These are phyloP conservation scores for Pipistrellus pipistrellus DNA, from an alignment of 2,797 vertebrate species.

Conservation along the genomic window DNA sequence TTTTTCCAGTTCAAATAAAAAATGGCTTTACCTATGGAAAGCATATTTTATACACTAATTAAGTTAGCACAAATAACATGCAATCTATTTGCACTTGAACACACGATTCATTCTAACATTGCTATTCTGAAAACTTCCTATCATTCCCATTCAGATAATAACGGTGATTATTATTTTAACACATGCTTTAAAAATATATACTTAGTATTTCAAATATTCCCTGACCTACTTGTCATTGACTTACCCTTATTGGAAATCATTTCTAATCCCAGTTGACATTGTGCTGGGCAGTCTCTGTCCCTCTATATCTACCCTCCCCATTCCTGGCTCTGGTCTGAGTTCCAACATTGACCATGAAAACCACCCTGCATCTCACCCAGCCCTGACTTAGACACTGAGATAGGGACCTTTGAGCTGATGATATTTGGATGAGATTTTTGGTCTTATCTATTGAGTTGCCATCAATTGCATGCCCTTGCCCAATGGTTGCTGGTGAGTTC, in stretches of 20 bases:
- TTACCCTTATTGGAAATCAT: neutral
- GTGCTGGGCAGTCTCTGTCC: neutral
- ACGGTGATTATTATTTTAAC: neutral
- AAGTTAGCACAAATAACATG: constrained; percentile 46
- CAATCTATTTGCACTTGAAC: constrained; percentile 16
- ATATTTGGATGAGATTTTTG: neutral
- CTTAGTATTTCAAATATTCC: neutral
- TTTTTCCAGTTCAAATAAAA: constrained; percentile 16
- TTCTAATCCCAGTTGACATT: neutral
- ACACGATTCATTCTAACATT: constrained; percentile 31
- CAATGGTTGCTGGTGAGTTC: neutral
- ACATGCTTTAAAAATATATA: neutral
- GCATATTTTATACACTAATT: constrained; percentile 7
- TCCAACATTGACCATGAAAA: neutral
- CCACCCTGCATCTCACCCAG: neutral
- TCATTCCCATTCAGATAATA: constrained; percentile 55
- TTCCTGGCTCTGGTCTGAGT: neutral
- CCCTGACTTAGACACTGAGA: neutral
- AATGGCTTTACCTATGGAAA: neutral
- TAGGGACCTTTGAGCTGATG: neutral
- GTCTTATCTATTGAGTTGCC: neutral
- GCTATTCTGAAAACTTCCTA: constrained; percentile 32
- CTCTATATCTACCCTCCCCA: neutral
- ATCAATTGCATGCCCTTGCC: neutral
- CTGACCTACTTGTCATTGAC: neutral